Evolutionary conservation across 1,140 invertebrate genomes (phyloP).

Genomic region (Leptopilina boulardi): DNA sequence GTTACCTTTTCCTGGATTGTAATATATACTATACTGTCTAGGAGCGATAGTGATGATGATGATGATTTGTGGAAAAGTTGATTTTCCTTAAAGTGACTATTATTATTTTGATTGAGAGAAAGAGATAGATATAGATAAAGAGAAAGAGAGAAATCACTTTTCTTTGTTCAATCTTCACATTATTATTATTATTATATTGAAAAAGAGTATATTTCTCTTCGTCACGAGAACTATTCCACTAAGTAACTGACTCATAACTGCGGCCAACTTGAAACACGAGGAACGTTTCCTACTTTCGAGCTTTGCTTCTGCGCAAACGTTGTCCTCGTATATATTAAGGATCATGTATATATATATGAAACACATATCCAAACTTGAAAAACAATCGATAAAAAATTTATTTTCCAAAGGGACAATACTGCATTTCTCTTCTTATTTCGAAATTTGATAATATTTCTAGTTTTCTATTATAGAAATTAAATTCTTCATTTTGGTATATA

Average conservation of each 20-base stretch:
- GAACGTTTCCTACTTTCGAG: slow-evolving; percentile 49
- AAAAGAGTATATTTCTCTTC: slow-evolving; percentile 37
- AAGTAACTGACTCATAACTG: slow-evolving; percentile 63
- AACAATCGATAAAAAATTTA: not conserved
- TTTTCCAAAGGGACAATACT: not conserved
- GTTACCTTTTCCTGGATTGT: too few species aligned
- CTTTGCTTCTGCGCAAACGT: slow-evolving; percentile 61
- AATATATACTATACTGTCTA: too few species aligned
- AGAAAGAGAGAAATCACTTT: slow-evolving; percentile 19
- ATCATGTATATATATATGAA: slow-evolving; percentile 40
- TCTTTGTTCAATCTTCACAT: slow-evolving; percentile 40
- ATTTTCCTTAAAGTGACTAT: not conserved
- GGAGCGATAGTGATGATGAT: too few species aligned
- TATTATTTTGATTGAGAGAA: not conserved
- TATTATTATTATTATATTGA: too few species aligned
- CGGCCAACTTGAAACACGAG: slow-evolving; percentile 54
- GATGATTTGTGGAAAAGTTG: not conserved
- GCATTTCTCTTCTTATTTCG: not conserved
- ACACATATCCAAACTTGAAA: slow-evolving; percentile 8
- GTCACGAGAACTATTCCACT: slow-evolving; percentile 55
- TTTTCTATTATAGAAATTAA: too few species aligned
- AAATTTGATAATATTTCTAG: not conserved
- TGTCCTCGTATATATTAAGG: slow-evolving; percentile 47
- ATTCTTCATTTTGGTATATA: too few species aligned
- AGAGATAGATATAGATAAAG: not conserved